Evolutionary conservation across 1,140 invertebrate species (phyloP), one percentile per base, ranked within the genome.

Genomic region (Macrocentrus cingulum): DNA sequence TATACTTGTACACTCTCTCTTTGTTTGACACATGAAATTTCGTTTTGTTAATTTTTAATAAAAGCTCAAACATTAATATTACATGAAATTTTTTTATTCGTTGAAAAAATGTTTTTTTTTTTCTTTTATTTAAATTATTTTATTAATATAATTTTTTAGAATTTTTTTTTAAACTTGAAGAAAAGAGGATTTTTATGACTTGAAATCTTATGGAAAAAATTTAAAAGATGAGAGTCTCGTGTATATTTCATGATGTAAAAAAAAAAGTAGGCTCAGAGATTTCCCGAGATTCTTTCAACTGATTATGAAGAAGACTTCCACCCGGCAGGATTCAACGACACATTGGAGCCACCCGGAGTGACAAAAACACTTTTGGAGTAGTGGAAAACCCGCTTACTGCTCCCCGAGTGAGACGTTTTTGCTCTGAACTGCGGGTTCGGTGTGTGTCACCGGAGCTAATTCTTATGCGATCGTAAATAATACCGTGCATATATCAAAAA

Each of bases 381-480:
- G n/a, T n/a, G n/a, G 18, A 20, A 37, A 8, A 19, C 39, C 29
- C 41, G 41, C 53, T 42, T 42, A 41, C n/a, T 19, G 22, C 34
- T 19, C 11, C 7, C 20, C 25, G 45, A 34, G 46, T 42, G 39
- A 42, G 50, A 46, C 48, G 42, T 63, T 63, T 63, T 63, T 60
- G 51, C 58, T 50, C 46, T 53, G 44, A 49, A 25, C 52, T 45
- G 46, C 18, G 52, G 48, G 39, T 45, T 52, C 25, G 64, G 56
- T 59, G 45, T 59, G 60, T 58, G 51, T 51, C 62, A 55, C 56
- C 64, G 62, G 37, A 59, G 69, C 68, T 74, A 74, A 74, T 74
- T 74, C 71, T 72, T 72, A 72, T 74, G 70, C 71, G 69, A 74
- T 72, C 71, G 66, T 74, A 74, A 74, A 74, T 74, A 74, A 74